Conservation (phyloP, 2,888 invertebrate genomes). For the Piscicola geometra region DNA sequence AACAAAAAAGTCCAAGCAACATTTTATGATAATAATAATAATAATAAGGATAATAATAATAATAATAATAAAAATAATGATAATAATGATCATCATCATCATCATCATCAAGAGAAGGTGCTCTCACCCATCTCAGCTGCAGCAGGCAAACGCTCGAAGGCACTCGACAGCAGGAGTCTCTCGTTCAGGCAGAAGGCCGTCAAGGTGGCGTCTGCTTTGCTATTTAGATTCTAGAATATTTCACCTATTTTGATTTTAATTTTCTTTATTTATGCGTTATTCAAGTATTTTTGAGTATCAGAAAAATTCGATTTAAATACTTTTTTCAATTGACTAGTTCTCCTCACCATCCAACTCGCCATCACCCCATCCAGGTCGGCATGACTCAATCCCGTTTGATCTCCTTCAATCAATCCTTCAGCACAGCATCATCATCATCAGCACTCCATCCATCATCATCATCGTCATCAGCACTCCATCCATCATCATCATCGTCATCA, state of each 20-base stretch:
- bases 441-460: conserved; percentile 1
- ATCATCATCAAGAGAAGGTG: no score
- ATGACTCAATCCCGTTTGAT: no score
- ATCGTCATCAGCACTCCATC: no score
- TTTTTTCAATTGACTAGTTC: neutral
- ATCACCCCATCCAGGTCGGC: neutral
- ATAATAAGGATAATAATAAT: no score
- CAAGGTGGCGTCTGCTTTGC: neutral
- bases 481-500: conserved; percentile 4
- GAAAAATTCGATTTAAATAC: no score
- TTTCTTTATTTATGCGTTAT: neutral
- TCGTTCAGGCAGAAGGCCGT: conserved; percentile 3
- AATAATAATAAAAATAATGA: no score
- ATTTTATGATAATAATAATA: no score
- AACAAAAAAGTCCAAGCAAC: no score
- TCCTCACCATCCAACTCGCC: neutral
- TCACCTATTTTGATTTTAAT: neutral
- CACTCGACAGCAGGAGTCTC: conserved; percentile 2
- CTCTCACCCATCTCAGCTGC: no score
- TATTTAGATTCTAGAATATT: neutral
- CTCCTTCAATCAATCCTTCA: no score
- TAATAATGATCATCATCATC: no score
- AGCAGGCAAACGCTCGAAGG: no score
- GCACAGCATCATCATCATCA: neutral
- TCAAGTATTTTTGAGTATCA: neutral